These are phyloP conservation scores for Cephalopachus bancanus DNA, from an alignment of 2,797 vertebrate genomes.

Conservation along the genomic window DNA sequence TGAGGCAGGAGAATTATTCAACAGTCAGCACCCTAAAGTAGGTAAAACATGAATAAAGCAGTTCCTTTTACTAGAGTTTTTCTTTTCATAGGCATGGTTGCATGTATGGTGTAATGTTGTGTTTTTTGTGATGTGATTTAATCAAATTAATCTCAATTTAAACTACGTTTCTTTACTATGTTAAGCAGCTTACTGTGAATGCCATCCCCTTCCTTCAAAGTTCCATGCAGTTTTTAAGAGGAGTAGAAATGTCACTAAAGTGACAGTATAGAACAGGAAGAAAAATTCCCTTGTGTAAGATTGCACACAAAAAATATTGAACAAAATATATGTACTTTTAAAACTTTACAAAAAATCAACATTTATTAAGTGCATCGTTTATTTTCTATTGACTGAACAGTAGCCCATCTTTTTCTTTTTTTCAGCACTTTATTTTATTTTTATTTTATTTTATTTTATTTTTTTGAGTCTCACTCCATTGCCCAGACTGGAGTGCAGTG, in stretches of 20 bases:
- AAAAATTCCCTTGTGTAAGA: conserved; percentile 45
- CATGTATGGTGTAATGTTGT: neutral
- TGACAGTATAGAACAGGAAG: neutral
- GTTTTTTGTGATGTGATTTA: neutral
- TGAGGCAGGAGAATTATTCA: conserved; percentile 82
- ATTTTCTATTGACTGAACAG: conserved; percentile 52
- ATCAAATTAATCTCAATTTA: conserved; percentile 57
- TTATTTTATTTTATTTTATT: no score
- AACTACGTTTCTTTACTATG: conserved; percentile 58
- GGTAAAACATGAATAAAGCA: conserved; percentile 72
- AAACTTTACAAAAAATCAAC: conserved; percentile 63
- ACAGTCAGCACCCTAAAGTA: conserved; percentile 85
- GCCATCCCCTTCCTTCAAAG: neutral
- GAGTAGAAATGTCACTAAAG: conserved; percentile 30
- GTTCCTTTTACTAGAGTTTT: conserved; percentile 68
- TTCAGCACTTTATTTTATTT: no score
- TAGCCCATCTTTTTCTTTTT: neutral
- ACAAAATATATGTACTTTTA: conserved; percentile 16
- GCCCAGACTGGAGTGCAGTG: no score
- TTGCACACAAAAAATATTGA: neutral
- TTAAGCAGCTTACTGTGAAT: conserved; percentile 39
- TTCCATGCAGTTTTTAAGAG: neutral
- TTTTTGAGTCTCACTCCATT: no score
- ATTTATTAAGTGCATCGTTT: conserved; percentile 53
- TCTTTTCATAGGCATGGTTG: neutral